These are phyloP conservation scores for Alviniconcha strummeri DNA, from an alignment of 2,888 invertebrate species.

Conservation along the genomic window DNA sequence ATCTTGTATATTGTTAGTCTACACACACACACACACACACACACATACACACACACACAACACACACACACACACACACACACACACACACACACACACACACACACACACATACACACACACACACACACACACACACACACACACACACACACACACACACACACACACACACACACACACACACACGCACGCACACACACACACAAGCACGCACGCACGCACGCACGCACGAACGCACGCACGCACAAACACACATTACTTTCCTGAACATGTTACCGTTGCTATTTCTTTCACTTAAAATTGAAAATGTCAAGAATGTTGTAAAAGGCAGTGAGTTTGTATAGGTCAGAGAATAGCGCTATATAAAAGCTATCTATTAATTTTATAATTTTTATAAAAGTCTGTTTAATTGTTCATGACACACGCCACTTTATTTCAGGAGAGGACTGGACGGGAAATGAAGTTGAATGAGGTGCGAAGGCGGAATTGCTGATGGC, in stretches of 20 bases:
- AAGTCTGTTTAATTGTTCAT: too few species aligned
- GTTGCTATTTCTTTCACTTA: too few species aligned
- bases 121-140: background rate
- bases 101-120: background rate
- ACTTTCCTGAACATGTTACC: too few species aligned
- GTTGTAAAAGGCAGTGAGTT: too few species aligned
- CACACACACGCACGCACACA: background rate
- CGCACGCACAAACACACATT: background rate
- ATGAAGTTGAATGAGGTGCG: too few species aligned
- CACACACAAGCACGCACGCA: background rate
- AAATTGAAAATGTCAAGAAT: too few species aligned
- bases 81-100: background rate
- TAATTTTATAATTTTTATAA: too few species aligned
- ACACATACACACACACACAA: slow-evolving; percentile 7
- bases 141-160: background rate
- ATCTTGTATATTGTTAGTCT: background rate
- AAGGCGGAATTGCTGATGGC: too few species aligned
- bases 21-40: background rate
- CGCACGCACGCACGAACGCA: background rate
- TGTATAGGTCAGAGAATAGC: too few species aligned
- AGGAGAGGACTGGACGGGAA: too few species aligned
- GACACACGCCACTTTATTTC: too few species aligned
- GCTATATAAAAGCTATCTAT: too few species aligned
- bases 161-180: slow-evolving; percentile 15
- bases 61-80: slow-evolving; percentile 15